Conservation (phyloP, 2,888 invertebrate genomes). For the Athalia rosae region DNA sequence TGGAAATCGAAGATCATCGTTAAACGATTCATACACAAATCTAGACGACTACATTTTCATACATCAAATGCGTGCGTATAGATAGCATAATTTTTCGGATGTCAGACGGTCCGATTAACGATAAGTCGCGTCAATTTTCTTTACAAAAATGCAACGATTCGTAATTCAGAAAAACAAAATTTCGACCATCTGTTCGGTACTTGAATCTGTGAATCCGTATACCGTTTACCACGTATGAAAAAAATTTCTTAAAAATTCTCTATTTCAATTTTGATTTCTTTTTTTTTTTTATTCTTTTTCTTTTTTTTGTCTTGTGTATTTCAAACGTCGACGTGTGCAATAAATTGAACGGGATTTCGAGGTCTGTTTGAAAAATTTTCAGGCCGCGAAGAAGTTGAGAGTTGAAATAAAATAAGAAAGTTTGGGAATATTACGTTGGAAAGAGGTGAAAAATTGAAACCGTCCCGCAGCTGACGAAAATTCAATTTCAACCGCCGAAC, state of each 20-base stretch:
- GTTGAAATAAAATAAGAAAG: too few species aligned
- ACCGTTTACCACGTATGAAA: too few species aligned
- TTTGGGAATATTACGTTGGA: too few species aligned
- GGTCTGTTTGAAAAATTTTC: neutral
- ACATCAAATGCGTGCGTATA: conserved; percentile 16
- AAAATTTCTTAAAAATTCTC: too few species aligned
- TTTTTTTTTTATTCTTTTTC: neutral
- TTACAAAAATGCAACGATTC: too few species aligned
- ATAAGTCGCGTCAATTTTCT: too few species aligned
- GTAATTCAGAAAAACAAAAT: too few species aligned
- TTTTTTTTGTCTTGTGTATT: too few species aligned
- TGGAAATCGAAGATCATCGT: conserved; percentile 30
- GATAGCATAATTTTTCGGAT: conserved; percentile 36
- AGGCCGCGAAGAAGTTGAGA: too few species aligned
- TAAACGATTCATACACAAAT: conserved; percentile 15
- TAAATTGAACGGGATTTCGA: neutral
- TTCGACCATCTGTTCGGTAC: neutral
- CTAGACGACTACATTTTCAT: conserved; percentile 11
- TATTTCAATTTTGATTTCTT: neutral
- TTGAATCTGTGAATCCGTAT: neutral
- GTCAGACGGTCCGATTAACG: neutral
- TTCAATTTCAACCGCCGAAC: too few species aligned
- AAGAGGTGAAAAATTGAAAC: too few species aligned
- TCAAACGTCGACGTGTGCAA: neutral
- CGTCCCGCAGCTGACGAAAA: too few species aligned